Percentiles rank a stretch among this genome's conserved stretches.
phyloP scores from a whole-genome alignment of 35 echinoderm and acorn worm genomes.

The Amphiura filiformis region DNA sequence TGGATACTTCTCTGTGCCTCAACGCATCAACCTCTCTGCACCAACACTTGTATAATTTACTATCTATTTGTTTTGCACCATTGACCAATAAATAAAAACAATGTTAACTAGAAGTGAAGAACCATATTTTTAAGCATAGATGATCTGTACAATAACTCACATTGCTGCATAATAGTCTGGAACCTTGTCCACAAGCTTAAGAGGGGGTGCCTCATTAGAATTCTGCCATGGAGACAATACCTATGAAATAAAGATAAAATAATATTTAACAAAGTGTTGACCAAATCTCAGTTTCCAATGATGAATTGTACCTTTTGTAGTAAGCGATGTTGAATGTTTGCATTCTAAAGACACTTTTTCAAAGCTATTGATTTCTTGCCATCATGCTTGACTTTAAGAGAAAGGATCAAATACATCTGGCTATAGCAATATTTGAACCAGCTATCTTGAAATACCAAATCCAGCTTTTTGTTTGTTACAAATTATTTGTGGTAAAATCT shows the following conservation, averaged over 20 bases:
- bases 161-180: constrained; percentile 57
- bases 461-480: too few relatives aligned
- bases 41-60: neutral
- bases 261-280: neutral
- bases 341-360: neutral
- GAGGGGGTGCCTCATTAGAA: constrained; percentile 54
- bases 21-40: neutral
- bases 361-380: neutral
- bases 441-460: too few relatives aligned
- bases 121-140: neutral
- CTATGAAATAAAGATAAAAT: constrained; percentile 22
- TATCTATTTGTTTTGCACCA: neutral
- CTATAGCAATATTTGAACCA: too few relatives aligned
- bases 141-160: constrained; percentile 40
- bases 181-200: constrained; percentile 54
- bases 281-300: neutral
- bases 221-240: constrained; percentile 68
- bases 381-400: neutral
- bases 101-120: neutral
- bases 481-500: too few relatives aligned
- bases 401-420: neutral
- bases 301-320: neutral
- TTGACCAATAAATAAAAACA: neutral
- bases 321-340: neutral
- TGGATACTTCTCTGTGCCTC: too few relatives aligned